Conservation (phyloP, 2,797 vertebrate species). For the Glossophaga mutica region DNA sequence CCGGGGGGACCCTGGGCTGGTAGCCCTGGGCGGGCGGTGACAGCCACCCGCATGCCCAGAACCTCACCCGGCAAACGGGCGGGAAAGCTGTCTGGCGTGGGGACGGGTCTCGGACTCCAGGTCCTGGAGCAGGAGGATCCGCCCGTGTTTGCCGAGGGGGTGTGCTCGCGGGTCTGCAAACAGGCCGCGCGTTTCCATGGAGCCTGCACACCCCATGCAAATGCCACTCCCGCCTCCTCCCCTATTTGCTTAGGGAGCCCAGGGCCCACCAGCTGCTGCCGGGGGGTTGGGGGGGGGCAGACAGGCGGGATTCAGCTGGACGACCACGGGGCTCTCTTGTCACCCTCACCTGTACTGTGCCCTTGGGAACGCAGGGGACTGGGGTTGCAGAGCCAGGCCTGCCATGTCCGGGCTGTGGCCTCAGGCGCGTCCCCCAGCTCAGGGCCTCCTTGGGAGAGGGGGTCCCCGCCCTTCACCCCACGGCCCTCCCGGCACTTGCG, state of each 20-base stretch:
- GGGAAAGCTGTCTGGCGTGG: not conserved
- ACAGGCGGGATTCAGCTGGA: not conserved
- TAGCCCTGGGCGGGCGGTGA: not conserved
- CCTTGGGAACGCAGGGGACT: not conserved
- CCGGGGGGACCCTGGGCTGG: not conserved
- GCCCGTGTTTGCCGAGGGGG: slow-evolving; percentile 59
- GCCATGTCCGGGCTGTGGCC: not conserved
- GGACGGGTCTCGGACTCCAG: not conserved
- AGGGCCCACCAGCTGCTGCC: not conserved
- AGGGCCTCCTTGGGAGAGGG: not conserved
- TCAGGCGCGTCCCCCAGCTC: not conserved
- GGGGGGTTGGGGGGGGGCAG: accelerated
- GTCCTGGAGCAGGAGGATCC: not conserved
- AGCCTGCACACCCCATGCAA: not conserved
- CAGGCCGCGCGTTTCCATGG: not conserved
- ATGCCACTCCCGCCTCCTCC: not conserved
- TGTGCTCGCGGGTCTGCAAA: not conserved
- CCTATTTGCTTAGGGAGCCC: not conserved
- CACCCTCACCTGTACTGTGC: not conserved
- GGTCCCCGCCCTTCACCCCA: not conserved
- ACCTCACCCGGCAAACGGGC: not conserved
- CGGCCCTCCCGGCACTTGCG: not conserved
- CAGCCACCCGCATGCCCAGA: not conserved
- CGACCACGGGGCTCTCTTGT: not conserved
- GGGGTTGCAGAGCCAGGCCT: not conserved